These are phyloP conservation scores for Mola mola DNA, from an alignment of 2,113 vertebrate species.

Conservation along the genomic window DNA sequence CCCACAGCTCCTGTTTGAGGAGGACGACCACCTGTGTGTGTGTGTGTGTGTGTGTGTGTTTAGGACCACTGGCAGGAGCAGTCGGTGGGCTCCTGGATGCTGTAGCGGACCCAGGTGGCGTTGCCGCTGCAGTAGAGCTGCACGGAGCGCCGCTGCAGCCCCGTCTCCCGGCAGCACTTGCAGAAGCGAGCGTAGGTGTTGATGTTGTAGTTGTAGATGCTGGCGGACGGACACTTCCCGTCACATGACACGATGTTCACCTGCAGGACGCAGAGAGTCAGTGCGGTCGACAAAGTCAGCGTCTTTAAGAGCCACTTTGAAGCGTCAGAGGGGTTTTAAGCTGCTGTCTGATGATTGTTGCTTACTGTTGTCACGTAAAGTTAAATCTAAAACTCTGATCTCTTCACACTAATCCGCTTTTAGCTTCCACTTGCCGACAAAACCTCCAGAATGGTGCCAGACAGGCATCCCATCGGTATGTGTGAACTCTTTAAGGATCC, in stretches of 20 bases:
- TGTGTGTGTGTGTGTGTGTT: slow-evolving; percentile 13
- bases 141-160: slow-evolving; percentile 90
- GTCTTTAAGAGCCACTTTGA: too few relatives aligned
- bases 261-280: slow-evolving; percentile 67
- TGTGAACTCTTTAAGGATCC: too few relatives aligned
- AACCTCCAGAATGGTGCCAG: too few relatives aligned
- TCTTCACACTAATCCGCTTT: too few relatives aligned
- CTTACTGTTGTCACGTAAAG: too few relatives aligned
- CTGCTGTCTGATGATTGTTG: too few relatives aligned
- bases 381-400: too few relatives aligned
- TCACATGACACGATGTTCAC: slow-evolving; percentile 98
- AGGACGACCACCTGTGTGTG: slow-evolving; percentile 3
- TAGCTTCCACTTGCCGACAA: too few relatives aligned
- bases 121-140: slow-evolving; percentile 95
- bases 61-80: slow-evolving; percentile 99
- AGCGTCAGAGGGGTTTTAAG: too few relatives aligned
- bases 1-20: too few relatives aligned
- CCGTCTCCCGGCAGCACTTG: slow-evolving; percentile 96
- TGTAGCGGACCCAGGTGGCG: slow-evolving; percentile 94
- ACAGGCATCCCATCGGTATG: too few relatives aligned
- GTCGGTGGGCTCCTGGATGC: slow-evolving; percentile 95
- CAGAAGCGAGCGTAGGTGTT: slow-evolving; percentile 97
- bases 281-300: background rate
- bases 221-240: slow-evolving; percentile 95
- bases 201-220: slow-evolving; percentile 99